Conservation (phyloP, 2,797 vertebrate species). For the Micropoecilia bifurca region DNA sequence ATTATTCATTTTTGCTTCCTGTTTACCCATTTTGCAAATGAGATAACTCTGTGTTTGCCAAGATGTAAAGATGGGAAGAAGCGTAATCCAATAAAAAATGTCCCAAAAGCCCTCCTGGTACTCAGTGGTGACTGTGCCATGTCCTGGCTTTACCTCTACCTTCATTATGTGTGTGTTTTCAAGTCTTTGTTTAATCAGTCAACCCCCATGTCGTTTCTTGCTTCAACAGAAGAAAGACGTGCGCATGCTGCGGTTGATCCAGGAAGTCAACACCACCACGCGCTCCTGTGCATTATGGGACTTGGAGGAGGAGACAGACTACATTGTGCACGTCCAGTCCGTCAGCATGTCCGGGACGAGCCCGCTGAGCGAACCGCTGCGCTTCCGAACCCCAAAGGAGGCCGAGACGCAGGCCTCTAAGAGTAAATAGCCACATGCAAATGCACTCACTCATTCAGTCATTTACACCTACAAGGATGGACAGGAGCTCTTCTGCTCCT, state of each 20-base stretch:
- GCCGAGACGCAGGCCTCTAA: constrained; percentile 92
- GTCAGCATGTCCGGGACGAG: constrained; percentile 93
- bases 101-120: neutral
- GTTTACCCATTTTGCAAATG: constrained; percentile 4
- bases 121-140: neutral
- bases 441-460: constrained; percentile 5
- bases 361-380: constrained; percentile 90
- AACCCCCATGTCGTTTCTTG: neutral
- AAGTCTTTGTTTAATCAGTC: neutral
- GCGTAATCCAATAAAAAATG: neutral
- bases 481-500: constrained; percentile 17
- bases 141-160: neutral
- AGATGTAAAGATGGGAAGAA: neutral
- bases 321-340: constrained; percentile 95
- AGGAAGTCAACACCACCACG: constrained; percentile 98
- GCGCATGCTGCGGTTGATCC: constrained; percentile 96
- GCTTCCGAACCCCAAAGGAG: constrained; percentile 92
- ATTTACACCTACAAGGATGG: constrained; percentile 6
- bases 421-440: constrained; percentile 79
- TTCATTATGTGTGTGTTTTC: neutral
- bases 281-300: constrained; percentile 96
- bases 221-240: constrained; percentile 91
- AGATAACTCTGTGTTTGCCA: neutral
- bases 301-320: constrained; percentile 95
- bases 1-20: neutral